phyloP scores from a whole-genome alignment of 2,797 vertebrate species.

The Ctenochaetus hawaiiensis region DNA sequence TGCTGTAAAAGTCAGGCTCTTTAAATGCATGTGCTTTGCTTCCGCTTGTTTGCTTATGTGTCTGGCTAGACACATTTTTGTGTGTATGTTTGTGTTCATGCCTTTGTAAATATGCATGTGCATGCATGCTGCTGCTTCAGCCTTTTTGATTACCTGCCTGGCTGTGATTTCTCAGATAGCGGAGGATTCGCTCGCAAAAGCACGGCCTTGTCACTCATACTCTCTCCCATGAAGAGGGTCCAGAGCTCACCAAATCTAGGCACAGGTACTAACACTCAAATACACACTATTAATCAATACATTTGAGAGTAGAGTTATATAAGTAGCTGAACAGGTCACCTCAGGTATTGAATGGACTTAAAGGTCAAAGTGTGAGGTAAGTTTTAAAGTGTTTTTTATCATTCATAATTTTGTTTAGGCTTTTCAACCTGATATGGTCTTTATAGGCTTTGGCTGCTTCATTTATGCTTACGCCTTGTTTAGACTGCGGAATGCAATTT shows the following conservation, averaged over 20 bases:
- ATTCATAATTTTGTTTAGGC: slow-evolving; percentile 14
- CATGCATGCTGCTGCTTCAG: slow-evolving; percentile 80
- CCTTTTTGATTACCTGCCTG: slow-evolving; percentile 67
- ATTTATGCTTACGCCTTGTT: slow-evolving; percentile 36
- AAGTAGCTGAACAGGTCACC: background rate
- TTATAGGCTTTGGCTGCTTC: slow-evolving; percentile 30
- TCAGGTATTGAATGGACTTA: background rate
- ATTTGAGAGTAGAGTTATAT: background rate
- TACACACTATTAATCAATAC: slow-evolving; percentile 38
- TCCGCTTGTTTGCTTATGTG: slow-evolving; percentile 77
- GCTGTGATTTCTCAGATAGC: slow-evolving; percentile 95
- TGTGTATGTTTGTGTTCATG: slow-evolving; percentile 23
- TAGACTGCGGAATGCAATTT: slow-evolving; percentile 28
- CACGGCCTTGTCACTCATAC: slow-evolving; percentile 92
- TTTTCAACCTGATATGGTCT: slow-evolving; percentile 29
- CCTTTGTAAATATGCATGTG: slow-evolving; percentile 61
- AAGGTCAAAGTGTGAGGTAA: slow-evolving; percentile 42
- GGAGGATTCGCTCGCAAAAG: slow-evolving; percentile 94
- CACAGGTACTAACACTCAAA: slow-evolving; percentile 85
- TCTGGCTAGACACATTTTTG: slow-evolving; percentile 66
- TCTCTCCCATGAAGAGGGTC: slow-evolving; percentile 98
- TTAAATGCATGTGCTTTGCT: slow-evolving; percentile 88
- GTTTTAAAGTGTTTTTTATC: slow-evolving; percentile 31
- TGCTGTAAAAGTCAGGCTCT: slow-evolving; percentile 33
- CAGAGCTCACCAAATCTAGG: slow-evolving; percentile 97